Conservation (phyloP, 1,140 invertebrate genomes). For the Drosophila orena region DNA sequence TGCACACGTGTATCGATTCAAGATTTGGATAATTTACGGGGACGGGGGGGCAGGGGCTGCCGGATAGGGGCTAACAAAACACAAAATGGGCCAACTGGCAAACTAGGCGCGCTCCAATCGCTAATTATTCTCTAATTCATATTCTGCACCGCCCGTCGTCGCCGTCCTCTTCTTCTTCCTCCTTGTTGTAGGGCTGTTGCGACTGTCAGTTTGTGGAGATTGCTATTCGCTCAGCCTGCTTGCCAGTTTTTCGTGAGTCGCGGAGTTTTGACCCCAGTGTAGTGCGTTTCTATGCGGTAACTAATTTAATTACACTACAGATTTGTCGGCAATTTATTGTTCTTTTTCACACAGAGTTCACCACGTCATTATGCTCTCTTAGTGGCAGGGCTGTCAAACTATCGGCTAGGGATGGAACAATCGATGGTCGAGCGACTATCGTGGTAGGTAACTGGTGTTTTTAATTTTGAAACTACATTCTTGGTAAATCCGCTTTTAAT, state of each 20-base stretch:
- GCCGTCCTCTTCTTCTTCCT: constrained; percentile 29
- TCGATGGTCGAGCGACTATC: not conserved
- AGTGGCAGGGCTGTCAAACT: constrained; percentile 14
- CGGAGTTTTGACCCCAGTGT: too few relatives aligned
- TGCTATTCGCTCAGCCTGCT: constrained; percentile 25
- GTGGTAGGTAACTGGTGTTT: not conserved
- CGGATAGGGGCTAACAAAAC: constrained; percentile 29
- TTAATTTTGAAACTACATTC: not conserved
- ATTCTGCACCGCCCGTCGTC: constrained; percentile 18
- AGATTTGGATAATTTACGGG: not conserved
- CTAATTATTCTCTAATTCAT: constrained; percentile 65
- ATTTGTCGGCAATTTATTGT: constrained; percentile 79
- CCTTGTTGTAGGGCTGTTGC: constrained; percentile 19
- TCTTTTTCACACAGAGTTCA: constrained; percentile 74
- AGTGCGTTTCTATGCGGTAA: constrained; percentile 17
- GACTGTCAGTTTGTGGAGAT: constrained; percentile 14
- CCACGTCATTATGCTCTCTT: constrained; percentile 67
- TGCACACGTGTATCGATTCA: constrained; percentile 41
- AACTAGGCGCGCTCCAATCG: constrained; percentile 11
- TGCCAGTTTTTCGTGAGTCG: not conserved
- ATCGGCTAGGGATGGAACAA: constrained; percentile 1
- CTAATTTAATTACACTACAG: constrained; percentile 66
- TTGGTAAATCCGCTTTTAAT: not conserved
- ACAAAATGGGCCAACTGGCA: constrained; percentile 35
- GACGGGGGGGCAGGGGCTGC: constrained; percentile 4